These are phyloP conservation scores for Drosophila colorata DNA, from an alignment of 2,888 invertebrate genomes.

Conservation along the genomic window DNA sequence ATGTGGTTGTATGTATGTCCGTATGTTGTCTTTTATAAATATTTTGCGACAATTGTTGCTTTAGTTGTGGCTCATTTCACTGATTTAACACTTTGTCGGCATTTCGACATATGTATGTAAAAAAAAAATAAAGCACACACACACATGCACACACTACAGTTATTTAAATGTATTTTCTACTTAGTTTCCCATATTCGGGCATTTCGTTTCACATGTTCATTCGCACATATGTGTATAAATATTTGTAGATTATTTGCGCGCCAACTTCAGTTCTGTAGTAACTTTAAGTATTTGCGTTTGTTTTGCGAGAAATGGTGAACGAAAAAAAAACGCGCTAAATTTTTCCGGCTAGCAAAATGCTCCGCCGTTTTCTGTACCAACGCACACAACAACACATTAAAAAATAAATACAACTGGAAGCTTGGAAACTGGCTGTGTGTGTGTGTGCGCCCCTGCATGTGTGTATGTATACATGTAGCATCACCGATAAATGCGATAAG, in stretches of 20 bases:
- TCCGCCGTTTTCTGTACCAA: constrained; percentile 66
- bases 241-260: constrained; percentile 27
- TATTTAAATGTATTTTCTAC: constrained; percentile 22
- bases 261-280: constrained; percentile 11
- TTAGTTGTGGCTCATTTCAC: constrained; percentile 10
- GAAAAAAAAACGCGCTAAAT: constrained; percentile 71
- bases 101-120: constrained; percentile 16
- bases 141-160: constrained; percentile 1
- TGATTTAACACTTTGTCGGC: constrained; percentile 32
- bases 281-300: constrained; percentile 16
- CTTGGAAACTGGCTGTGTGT: constrained; percentile 50
- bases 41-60: constrained; percentile 51
- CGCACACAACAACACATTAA: constrained; percentile 75
- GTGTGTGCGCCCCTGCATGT: constrained; percentile 60
- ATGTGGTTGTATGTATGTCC: background rate
- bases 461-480: constrained; percentile 60
- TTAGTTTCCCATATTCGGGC: constrained; percentile 15
- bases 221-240: constrained; percentile 3
- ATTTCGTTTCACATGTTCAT: constrained; percentile 33
- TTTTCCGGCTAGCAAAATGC: constrained; percentile 63
- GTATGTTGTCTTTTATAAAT: constrained; percentile 38
- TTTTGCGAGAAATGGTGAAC: constrained; percentile 22
- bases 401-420: constrained; percentile 82
- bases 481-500: constrained; percentile 38
- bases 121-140: constrained; percentile 1